phyloP scores from a whole-genome alignment of 2,113 vertebrate genomes.

The Callithrix jacchus region DNA sequence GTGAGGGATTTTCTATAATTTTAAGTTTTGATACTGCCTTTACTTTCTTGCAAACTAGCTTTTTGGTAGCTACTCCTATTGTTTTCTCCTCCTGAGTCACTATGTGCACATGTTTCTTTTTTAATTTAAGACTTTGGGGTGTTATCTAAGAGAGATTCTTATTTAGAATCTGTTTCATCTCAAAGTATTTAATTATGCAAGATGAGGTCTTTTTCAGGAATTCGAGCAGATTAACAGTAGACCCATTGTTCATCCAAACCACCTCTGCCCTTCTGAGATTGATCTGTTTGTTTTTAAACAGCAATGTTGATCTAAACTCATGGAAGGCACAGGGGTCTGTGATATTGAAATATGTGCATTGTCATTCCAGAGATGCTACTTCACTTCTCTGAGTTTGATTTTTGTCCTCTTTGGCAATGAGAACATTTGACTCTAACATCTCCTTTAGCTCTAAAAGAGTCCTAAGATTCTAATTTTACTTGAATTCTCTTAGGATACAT shows the following conservation, averaged over 20 bases:
- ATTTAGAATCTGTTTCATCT: background rate
- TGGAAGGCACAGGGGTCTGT: background rate
- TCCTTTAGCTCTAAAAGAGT: background rate
- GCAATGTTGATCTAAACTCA: background rate
- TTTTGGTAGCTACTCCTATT: background rate
- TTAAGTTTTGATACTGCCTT: background rate
- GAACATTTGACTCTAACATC: background rate
- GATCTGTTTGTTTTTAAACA: background rate
- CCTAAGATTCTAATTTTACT: slow-evolving; percentile 3
- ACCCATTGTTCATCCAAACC: background rate
- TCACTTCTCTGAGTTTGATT: background rate
- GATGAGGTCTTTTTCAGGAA: background rate
- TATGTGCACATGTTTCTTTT: background rate
- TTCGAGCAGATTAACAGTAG: background rate
- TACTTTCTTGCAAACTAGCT: background rate
- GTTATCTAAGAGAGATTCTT: background rate
- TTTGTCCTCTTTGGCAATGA: background rate
- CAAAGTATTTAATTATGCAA: background rate
- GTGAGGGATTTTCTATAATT: background rate
- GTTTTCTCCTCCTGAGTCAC: background rate
- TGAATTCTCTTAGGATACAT: background rate
- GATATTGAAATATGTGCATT: background rate
- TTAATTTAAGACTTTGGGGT: background rate
- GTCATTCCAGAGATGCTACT: background rate
- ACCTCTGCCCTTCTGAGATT: background rate